Percentiles rank a stretch among this genome's conserved stretches.
Conservation (phyloP, 1,140 invertebrate species). For the Aphelenchoides avenae region DNA sequence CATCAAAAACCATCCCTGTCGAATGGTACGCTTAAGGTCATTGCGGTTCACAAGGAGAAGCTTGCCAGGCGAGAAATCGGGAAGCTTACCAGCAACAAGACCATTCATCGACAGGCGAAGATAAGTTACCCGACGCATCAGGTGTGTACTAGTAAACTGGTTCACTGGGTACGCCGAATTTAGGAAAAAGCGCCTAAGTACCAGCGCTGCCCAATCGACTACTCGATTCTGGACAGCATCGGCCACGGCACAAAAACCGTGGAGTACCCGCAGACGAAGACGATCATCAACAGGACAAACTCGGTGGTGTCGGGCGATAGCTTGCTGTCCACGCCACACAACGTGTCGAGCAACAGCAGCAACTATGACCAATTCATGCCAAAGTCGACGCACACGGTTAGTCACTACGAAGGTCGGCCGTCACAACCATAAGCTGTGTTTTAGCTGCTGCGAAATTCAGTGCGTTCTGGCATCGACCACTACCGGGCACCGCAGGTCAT, state of each 20-base stretch:
- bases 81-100: constrained; percentile 81
- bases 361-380: constrained; percentile 15
- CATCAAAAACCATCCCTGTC: not conserved
- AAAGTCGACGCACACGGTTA: no score
- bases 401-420: no score
- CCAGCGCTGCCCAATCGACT: constrained; percentile 91
- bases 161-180: no score
- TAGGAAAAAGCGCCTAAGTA: constrained; percentile 65
- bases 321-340: no score
- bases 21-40: constrained; percentile 72
- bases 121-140: constrained; percentile 93
- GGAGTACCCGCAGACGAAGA: no score
- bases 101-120: constrained; percentile 84
- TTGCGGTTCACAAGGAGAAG: constrained; percentile 97
- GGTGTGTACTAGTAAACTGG: constrained; percentile 33
- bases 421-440: no score
- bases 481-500: constrained; percentile 15
- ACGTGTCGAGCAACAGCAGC: constrained; percentile 5
- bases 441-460: constrained; percentile 14
- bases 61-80: constrained; percentile 68
- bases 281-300: constrained; percentile 1
- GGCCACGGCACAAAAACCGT: constrained; percentile 63
- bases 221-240: constrained; percentile 84
- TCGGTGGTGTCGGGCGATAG: constrained; percentile 8
- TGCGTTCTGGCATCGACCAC: constrained; percentile 6